These are phyloP conservation scores for Chaitophorus viminalis DNA, from an alignment of 2,888 invertebrate genomes.

Conservation along the genomic window DNA sequence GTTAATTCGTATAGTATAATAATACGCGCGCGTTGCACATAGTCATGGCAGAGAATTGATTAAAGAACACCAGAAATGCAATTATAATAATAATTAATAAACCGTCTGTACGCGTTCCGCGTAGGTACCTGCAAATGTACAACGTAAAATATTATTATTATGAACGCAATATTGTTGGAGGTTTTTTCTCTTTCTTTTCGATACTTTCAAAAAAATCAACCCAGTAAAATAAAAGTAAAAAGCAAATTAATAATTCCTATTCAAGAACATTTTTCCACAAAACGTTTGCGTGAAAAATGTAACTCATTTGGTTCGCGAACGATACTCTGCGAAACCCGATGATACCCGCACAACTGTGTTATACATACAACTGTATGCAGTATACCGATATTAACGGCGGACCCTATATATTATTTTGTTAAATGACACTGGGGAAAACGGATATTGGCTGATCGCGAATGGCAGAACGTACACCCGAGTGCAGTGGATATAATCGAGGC, in stretches of 20 bases:
- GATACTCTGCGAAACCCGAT: background rate
- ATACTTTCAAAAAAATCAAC: background rate
- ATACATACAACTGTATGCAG: background rate
- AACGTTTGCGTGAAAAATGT: background rate
- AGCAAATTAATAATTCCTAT: too few relatives aligned
- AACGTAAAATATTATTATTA: too few relatives aligned
- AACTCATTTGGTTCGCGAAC: background rate
- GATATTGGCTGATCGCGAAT: constrained; percentile 7
- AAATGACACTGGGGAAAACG: constrained; percentile 4
- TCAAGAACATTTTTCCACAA: background rate
- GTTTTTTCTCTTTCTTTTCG: too few relatives aligned
- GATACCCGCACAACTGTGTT: background rate
- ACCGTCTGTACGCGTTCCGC: background rate
- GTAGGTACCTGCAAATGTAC: too few relatives aligned
- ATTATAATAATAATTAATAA: background rate
- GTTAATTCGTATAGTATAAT: background rate
- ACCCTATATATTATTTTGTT: background rate
- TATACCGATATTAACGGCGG: background rate
- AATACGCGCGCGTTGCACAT: background rate
- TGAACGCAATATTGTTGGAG: too few relatives aligned
- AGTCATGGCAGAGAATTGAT: background rate
- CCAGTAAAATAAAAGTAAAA: background rate
- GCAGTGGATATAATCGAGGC: constrained; percentile 3
- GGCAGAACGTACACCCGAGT: background rate
- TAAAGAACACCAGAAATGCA: background rate